Percentiles rank a stretch among this genome's conserved stretches.
Conservation (phyloP, 2,888 invertebrate species). For the Teleiodes luculella region DNA sequence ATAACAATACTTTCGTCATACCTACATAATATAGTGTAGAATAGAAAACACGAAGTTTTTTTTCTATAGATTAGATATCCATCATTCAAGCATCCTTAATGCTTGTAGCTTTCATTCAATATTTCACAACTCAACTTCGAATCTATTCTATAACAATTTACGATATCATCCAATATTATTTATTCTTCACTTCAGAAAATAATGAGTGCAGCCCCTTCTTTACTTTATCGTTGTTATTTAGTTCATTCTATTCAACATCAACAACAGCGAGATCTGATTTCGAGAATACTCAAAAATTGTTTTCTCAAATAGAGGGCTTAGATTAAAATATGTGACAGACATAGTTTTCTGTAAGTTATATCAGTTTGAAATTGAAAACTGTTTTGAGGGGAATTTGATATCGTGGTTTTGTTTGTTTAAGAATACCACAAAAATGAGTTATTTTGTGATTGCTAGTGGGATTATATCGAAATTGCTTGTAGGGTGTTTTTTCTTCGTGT, state of each 20-base stretch:
- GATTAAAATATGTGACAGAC: not conserved
- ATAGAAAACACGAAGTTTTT: too few relatives aligned
- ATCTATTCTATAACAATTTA: constrained; percentile 46
- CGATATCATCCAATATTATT: constrained; percentile 41
- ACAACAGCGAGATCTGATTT: not conserved
- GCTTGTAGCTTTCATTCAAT: too few relatives aligned
- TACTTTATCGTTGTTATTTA: constrained; percentile 44
- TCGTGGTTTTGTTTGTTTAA: not conserved
- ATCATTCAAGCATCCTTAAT: too few relatives aligned
- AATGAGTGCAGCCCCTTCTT: constrained; percentile 34
- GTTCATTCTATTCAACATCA: constrained; percentile 18
- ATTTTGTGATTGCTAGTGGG: not conserved
- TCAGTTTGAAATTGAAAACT: not conserved
- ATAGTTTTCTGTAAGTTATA: not conserved
- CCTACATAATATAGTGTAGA: too few relatives aligned
- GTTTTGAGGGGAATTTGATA: not conserved
- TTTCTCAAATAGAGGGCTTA: constrained; percentile 22
- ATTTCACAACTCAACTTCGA: constrained; percentile 21
- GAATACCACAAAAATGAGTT: not conserved
- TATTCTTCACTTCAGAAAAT: constrained; percentile 44
- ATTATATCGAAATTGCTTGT: not conserved
- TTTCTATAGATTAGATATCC: too few relatives aligned
- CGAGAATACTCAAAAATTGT: not conserved
- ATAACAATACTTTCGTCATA: too few relatives aligned
- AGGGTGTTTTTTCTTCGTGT: not conserved